phyloP scores from a whole-genome alignment of 53 echinoderm and acorn worm genomes.

The Holothuria leucospilota region DNA sequence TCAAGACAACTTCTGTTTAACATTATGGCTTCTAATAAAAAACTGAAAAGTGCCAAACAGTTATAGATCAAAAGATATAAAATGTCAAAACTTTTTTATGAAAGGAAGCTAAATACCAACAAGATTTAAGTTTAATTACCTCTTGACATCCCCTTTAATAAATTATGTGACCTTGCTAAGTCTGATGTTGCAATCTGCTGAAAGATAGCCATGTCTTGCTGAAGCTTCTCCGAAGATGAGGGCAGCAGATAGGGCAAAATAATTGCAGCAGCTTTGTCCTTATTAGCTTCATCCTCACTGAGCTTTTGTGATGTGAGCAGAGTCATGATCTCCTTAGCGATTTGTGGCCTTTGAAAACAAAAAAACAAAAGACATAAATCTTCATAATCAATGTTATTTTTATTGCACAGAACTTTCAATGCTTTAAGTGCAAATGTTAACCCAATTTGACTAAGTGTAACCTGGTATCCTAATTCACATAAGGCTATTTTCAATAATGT shows the following conservation, averaged over 20 bases:
- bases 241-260: conserved; percentile 71
- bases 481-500: too few species aligned
- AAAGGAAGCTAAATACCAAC: too few species aligned
- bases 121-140: conserved; percentile 12
- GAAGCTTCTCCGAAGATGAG: conserved; percentile 36
- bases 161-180: conserved; percentile 36
- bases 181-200: conserved; percentile 49
- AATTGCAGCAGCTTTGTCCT: conserved; percentile 41
- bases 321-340: not conserved
- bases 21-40: too few species aligned
- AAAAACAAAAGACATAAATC: not conserved
- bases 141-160: conserved; percentile 57
- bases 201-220: conserved; percentile 45
- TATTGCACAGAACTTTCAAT: not conserved
- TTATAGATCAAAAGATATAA: too few species aligned
- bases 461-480: too few species aligned
- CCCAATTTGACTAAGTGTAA: too few species aligned
- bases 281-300: not conserved
- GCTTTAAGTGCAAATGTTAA: too few species aligned
- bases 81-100: too few species aligned
- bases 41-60: too few species aligned
- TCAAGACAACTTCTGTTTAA: too few species aligned
- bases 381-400: too few species aligned
- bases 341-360: conserved; percentile 3
- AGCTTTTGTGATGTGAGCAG: not conserved